These are phyloP conservation scores for Eucera pruinosa DNA, from an alignment of 2,888 invertebrate genomes.

Conservation along the genomic window DNA sequence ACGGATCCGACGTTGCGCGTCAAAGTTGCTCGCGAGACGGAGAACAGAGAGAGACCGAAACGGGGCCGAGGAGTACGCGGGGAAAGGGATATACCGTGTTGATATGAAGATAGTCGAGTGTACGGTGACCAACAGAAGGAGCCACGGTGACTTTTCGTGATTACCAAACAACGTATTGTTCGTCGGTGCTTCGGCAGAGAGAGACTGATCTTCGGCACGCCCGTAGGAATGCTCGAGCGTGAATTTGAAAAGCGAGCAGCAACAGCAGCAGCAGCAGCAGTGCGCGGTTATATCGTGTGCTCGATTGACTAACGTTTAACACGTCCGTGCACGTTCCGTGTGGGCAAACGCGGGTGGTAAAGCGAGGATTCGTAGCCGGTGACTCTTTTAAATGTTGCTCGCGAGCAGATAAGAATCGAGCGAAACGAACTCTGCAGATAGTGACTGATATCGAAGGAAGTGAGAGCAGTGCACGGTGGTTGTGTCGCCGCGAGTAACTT, in stretches of 20 bases:
- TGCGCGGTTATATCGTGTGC: slow-evolving; percentile 42
- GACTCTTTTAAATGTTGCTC: neutral
- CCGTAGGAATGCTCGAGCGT: slow-evolving; percentile 32
- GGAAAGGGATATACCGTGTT: slow-evolving; percentile 29
- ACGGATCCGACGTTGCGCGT: slow-evolving; percentile 4
- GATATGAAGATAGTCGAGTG: slow-evolving; percentile 36
- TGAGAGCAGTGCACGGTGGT: slow-evolving; percentile 16
- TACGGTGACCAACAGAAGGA: slow-evolving; percentile 20
- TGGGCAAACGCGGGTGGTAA: neutral
- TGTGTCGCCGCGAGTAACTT: slow-evolving; percentile 21
- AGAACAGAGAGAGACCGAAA: too few relatives aligned
- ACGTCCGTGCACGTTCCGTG: neutral
- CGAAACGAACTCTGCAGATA: neutral
- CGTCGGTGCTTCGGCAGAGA: neutral
- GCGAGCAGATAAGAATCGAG: neutral
- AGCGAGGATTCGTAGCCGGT: slow-evolving; percentile 15
- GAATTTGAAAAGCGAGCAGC: slow-evolving; percentile 9
- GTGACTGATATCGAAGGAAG: slow-evolving; percentile 1
- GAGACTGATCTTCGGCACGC: neutral
- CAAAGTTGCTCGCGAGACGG: neutral
- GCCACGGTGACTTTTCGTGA: slow-evolving; percentile 52
- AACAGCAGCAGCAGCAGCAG: too few relatives aligned
- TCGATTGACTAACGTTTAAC: slow-evolving; percentile 38
- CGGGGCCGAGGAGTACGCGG: neutral
- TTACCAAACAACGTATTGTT: slow-evolving; percentile 27